Conservation (phyloP, 2,888 invertebrate species). For the Drosophila buzzatii region DNA sequence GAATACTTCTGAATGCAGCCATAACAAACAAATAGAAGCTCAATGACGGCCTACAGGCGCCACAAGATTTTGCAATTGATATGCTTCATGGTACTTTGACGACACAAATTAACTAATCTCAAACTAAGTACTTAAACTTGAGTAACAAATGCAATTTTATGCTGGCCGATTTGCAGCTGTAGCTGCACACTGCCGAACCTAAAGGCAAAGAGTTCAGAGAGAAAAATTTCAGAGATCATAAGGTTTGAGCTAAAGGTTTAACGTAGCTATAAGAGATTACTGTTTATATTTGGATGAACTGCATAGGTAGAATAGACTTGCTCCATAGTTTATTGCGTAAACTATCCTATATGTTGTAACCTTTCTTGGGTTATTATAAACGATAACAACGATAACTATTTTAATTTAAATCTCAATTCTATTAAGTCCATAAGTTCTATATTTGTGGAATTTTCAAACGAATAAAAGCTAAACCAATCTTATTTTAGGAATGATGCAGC, state of each 20-base stretch:
- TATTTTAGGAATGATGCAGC: no score
- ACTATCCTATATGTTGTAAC: no score
- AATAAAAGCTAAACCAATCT: no score
- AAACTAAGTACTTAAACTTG: constrained; percentile 14
- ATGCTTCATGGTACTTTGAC: constrained; percentile 65
- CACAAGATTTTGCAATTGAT: constrained; percentile 24
- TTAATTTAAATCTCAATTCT: no score
- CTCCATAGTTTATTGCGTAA: neutral
- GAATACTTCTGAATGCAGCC: constrained; percentile 53
- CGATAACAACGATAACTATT: no score
- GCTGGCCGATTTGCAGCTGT: neutral
- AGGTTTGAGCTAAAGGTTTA: neutral
- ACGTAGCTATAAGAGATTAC: neutral
- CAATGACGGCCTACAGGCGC: constrained; percentile 16
- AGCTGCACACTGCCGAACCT: neutral
- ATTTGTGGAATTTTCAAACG: no score
- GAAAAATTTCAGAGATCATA: neutral
- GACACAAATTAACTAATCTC: constrained; percentile 38
- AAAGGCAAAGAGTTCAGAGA: neutral
- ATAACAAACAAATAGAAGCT: constrained; percentile 11
- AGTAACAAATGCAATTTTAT: constrained; percentile 3
- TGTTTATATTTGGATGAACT: neutral
- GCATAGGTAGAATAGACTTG: neutral
- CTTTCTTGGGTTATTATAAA: no score
- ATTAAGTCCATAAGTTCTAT: no score